phyloP scores from a whole-genome alignment of 2,797 vertebrate species.

The Pangasius djambal region DNA sequence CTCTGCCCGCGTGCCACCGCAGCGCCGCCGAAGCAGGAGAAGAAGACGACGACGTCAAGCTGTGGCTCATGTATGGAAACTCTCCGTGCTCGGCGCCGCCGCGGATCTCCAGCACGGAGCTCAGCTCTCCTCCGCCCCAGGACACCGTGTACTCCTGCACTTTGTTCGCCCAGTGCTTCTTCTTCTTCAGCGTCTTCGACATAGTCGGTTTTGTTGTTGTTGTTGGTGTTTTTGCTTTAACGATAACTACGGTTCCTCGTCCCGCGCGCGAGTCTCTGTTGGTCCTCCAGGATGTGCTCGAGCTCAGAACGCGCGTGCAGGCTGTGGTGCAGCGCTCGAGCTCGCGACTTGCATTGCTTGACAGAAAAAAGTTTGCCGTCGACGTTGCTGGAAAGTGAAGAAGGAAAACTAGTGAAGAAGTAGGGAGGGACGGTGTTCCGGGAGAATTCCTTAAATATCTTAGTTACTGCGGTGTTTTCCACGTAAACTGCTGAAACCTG shows the following conservation, averaged over 20 bases:
- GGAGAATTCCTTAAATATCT: background rate
- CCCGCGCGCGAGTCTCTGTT: slow-evolving; percentile 30
- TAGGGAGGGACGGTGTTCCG: background rate
- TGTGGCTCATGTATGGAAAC: slow-evolving; percentile 82
- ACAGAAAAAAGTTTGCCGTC: slow-evolving; percentile 13
- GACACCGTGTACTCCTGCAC: slow-evolving; percentile 92
- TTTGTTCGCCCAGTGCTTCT: slow-evolving; percentile 94
- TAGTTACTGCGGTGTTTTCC: background rate
- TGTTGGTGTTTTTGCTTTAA: background rate
- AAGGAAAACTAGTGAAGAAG: background rate
- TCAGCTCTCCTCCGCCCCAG: slow-evolving; percentile 83
- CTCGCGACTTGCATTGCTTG: slow-evolving; percentile 30
- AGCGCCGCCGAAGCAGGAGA: background rate
- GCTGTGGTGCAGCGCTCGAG: slow-evolving; percentile 10
- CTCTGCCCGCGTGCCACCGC: slow-evolving; percentile 77
- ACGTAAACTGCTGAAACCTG: background rate
- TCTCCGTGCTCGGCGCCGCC: slow-evolving; percentile 86
- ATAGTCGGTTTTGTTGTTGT: slow-evolving; percentile 63
- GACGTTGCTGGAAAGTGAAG: background rate
- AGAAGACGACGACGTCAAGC: slow-evolving; percentile 66
- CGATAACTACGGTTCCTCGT: slow-evolving; percentile 53
- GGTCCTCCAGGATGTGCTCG: slow-evolving; percentile 12
- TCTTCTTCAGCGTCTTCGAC: slow-evolving; percentile 96
- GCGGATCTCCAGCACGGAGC: slow-evolving; percentile 76
- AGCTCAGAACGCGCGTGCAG: slow-evolving; percentile 6